Percentiles rank a stretch among this genome's conserved stretches.
Evolutionary conservation across 2,797 vertebrate genomes (phyloP).

Genomic region (Notolepis coatsorum): DNA sequence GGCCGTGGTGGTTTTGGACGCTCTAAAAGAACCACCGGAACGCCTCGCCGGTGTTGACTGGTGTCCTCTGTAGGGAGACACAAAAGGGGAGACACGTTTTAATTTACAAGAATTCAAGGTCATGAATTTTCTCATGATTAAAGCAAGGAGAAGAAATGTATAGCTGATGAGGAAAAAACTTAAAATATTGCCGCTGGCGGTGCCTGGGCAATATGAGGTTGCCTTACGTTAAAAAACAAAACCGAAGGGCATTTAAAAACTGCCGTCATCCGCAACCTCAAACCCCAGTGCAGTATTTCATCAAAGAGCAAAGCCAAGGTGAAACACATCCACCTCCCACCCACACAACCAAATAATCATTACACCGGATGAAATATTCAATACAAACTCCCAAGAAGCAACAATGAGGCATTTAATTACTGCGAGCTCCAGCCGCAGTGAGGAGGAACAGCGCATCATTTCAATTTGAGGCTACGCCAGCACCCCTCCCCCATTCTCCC

Average conservation of each 20-base stretch:
- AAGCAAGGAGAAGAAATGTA: not conserved
- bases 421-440: constrained; percentile 71
- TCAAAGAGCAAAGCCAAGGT: constrained; percentile 77
- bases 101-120: constrained; percentile 33
- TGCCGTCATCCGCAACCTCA: constrained; percentile 45
- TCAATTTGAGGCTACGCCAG: constrained; percentile 79
- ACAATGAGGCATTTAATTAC: constrained; percentile 86
- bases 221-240: constrained; percentile 52
- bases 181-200: not conserved
- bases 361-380: constrained; percentile 79
- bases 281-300: constrained; percentile 65
- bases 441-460: constrained; percentile 80
- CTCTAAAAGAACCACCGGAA: constrained; percentile 99
- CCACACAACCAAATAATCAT: constrained; percentile 82
- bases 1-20: constrained; percentile 69
- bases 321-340: constrained; percentile 74
- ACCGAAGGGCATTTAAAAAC: constrained; percentile 51
- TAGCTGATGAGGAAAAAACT: constrained; percentile 16
- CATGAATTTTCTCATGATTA: not conserved
- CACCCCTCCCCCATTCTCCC: constrained; percentile 41
- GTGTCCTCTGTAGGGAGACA: constrained; percentile 90
- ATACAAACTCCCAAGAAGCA: constrained; percentile 82
- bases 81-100: constrained; percentile 63
- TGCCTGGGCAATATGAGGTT: constrained; percentile 22
- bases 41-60: constrained; percentile 95